These are phyloP conservation scores for Zygothrica quintamaculata DNA, from an alignment of 2,888 invertebrate genomes.

Conservation along the genomic window DNA sequence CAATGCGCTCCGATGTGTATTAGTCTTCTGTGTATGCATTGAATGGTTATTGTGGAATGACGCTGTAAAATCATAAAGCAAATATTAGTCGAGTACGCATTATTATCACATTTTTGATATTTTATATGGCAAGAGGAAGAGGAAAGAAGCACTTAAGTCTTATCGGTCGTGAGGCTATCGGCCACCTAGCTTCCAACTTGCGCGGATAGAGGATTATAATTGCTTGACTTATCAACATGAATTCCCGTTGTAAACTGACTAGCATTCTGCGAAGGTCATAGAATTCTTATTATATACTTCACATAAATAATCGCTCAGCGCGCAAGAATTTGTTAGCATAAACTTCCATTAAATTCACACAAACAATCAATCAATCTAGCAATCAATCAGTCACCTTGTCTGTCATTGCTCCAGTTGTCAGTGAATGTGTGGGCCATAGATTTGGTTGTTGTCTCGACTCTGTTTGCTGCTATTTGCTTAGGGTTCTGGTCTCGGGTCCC, in stretches of 20 bases:
- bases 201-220: constrained; percentile 14
- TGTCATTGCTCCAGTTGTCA: constrained; percentile 37
- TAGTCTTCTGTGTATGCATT: neutral
- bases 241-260: neutral
- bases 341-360: constrained; percentile 38
- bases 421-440: constrained; percentile 40
- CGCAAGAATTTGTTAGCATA: neutral
- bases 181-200: constrained; percentile 10
- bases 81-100: constrained; percentile 40
- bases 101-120: constrained; percentile 48
- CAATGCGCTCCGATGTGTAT: neutral
- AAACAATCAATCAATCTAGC: constrained; percentile 30
- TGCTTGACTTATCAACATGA: constrained; percentile 13
- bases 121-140: constrained; percentile 21
- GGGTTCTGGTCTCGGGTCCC: constrained; percentile 29
- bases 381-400: constrained; percentile 25
- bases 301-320: too few relatives aligned
- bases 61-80: constrained; percentile 32
- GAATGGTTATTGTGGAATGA: constrained; percentile 20
- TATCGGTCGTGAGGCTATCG: constrained; percentile 31
- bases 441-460: constrained; percentile 7
- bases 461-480: constrained; percentile 3
- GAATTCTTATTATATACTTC: neutral
- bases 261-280: neutral
- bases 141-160: constrained; percentile 6